Conservation (phyloP, 2,797 vertebrate genomes). For the Gallinago nigripennis region DNA sequence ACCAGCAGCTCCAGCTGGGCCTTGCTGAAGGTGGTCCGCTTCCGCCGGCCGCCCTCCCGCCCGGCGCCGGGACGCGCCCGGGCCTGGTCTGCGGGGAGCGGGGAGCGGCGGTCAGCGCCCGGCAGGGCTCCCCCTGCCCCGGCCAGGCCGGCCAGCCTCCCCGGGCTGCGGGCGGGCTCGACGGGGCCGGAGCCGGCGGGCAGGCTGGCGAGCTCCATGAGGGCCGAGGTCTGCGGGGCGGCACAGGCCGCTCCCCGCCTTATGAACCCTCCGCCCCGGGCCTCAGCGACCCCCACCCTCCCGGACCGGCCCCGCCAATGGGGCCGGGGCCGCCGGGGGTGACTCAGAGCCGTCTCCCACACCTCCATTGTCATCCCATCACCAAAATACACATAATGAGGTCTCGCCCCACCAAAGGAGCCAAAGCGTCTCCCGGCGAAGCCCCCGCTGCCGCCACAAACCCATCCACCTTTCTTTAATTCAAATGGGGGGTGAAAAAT, state of each 20-base stretch:
- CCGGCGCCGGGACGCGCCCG: not conserved
- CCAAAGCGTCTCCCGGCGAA: constrained; percentile 30
- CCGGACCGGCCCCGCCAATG: not conserved
- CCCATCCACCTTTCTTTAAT: not conserved
- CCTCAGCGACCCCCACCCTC: constrained; percentile 10
- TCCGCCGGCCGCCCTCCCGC: constrained; percentile 48
- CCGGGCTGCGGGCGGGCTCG: not conserved
- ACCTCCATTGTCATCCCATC: constrained; percentile 62
- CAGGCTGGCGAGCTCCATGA: constrained; percentile 19
- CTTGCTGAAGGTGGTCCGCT: constrained; percentile 56
- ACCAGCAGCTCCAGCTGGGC: constrained; percentile 56
- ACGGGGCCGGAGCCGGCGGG: not conserved
- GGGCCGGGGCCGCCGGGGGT: not conserved
- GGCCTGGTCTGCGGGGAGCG: not conserved
- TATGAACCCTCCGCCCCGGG: not conserved
- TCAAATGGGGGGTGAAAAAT: not conserved
- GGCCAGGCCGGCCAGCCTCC: not conserved
- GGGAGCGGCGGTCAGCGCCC: not conserved
- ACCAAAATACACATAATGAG: constrained; percentile 51
- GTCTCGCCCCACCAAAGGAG: constrained; percentile 20
- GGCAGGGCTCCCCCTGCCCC: not conserved
- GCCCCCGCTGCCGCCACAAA: not conserved
- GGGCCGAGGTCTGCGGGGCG: not conserved
- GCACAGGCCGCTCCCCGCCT: not conserved
- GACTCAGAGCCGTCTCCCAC: constrained; percentile 56